Evolutionary conservation across 2,797 vertebrate species (phyloP).

Genomic region (Amniataba percoides): DNA sequence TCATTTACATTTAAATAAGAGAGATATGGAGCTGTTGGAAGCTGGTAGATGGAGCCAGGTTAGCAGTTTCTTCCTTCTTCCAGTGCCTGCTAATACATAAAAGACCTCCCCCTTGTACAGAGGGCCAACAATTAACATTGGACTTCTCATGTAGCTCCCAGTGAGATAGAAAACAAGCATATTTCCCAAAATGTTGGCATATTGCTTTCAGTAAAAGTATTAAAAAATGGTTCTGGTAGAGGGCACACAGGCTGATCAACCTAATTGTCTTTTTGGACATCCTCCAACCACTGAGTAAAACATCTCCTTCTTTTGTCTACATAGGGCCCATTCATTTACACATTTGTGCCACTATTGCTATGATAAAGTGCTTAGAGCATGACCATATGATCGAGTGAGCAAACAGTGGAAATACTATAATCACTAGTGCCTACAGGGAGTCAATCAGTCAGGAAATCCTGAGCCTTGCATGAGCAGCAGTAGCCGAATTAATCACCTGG

Average conservation of each 20-base stretch:
- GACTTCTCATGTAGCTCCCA: not conserved
- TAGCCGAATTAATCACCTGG: slow-evolving; percentile 66
- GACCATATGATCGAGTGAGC: slow-evolving; percentile 36
- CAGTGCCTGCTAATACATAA: too few species aligned
- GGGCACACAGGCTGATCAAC: not conserved
- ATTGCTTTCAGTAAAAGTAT: not conserved
- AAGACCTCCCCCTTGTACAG: too few species aligned
- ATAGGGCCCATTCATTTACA: slow-evolving; percentile 23
- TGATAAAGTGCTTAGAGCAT: slow-evolving; percentile 32
- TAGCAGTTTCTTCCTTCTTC: too few species aligned
- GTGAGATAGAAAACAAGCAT: not conserved
- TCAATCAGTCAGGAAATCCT: slow-evolving; percentile 60
- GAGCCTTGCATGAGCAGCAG: slow-evolving; percentile 42
- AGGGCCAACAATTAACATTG: not conserved
- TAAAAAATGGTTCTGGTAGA: not conserved
- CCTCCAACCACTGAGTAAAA: slow-evolving; percentile 6
- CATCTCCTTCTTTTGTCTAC: slow-evolving; percentile 7
- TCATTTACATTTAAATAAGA: too few species aligned
- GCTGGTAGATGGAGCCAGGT: too few species aligned
- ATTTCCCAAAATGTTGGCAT: not conserved
- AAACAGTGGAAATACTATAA: slow-evolving; percentile 59
- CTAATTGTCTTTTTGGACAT: not conserved
- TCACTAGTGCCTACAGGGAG: slow-evolving; percentile 49
- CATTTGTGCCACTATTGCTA: slow-evolving; percentile 19
- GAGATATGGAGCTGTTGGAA: too few species aligned